A percentile compares a stretch with the other conserved stretches of the same genome.
phyloP scores from a whole-genome alignment of 2,113 vertebrate genomes.

The Pagrus major region DNA sequence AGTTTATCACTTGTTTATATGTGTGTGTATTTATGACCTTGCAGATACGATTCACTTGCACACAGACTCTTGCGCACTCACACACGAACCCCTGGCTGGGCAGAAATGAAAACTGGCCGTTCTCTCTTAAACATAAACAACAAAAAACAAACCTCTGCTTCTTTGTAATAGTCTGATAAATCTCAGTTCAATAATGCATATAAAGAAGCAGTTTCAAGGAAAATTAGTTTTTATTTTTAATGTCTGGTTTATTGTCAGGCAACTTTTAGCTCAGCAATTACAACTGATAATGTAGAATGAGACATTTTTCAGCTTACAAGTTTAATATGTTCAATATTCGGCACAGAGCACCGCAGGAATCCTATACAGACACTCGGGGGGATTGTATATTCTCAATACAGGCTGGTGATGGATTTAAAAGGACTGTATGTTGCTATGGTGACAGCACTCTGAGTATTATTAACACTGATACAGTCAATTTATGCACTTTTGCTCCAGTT shows the following conservation, averaged over 20 bases:
- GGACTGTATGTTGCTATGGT: neutral
- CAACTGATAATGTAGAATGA: neutral
- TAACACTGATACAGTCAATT: neutral
- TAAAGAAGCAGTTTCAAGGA: neutral
- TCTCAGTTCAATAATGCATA: slow-evolving; percentile 6
- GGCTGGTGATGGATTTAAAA: neutral
- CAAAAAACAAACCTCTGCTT: neutral
- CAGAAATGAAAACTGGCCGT: slow-evolving; percentile 3
- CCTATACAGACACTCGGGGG: neutral
- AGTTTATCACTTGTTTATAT: neutral
- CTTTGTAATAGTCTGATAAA: slow-evolving; percentile 14
- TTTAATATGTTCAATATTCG: slow-evolving; percentile 2
- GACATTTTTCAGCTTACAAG: neutral
- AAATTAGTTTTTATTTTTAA: slow-evolving; percentile 23
- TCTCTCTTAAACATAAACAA: neutral
- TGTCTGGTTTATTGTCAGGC: slow-evolving; percentile 4
- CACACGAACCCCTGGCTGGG: slow-evolving; percentile 29
- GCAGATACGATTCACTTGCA: neutral
- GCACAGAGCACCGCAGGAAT: neutral
- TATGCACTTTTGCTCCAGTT: neutral
- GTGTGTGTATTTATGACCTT: slow-evolving; percentile 10
- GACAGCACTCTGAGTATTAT: neutral
- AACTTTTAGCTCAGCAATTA: slow-evolving; percentile 12
- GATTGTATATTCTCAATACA: neutral
- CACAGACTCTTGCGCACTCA: neutral